Conservation (phyloP, 2,888 invertebrate species). For the Biston stratarius region DNA sequence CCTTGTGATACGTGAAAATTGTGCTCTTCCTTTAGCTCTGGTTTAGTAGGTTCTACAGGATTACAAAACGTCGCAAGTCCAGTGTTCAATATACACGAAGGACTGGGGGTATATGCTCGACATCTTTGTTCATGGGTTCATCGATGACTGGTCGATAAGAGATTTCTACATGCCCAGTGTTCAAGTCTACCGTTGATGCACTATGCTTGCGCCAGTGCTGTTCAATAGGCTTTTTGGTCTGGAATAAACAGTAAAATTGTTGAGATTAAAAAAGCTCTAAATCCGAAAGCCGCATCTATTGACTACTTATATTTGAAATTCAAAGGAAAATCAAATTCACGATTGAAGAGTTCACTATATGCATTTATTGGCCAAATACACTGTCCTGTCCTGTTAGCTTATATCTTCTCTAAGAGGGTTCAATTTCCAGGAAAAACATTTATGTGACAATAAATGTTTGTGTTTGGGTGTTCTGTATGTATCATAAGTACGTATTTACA, state of each 20-base stretch:
- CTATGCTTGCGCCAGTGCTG: constrained; percentile 99
- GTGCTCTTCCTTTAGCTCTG: neutral
- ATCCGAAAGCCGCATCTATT: too few species aligned
- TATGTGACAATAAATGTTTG: too few species aligned
- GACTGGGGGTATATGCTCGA: constrained; percentile 94
- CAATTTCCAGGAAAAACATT: too few species aligned
- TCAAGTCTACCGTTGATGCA: constrained; percentile 89
- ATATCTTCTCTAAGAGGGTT: too few species aligned
- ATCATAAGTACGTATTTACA: too few species aligned
- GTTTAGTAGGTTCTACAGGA: neutral
- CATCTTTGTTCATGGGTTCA: constrained; percentile 93
- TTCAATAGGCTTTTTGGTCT: constrained; percentile 89
- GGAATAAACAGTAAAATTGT: constrained; percentile 58
- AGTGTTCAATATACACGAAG: constrained; percentile 94
- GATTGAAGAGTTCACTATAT: too few species aligned
- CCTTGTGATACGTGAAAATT: neutral
- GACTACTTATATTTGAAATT: too few species aligned
- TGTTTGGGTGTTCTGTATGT: too few species aligned
- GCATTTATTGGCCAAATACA: too few species aligned
- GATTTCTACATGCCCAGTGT: constrained; percentile 92
- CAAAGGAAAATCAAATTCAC: too few species aligned
- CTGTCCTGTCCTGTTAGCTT: too few species aligned
- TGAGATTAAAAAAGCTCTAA: neutral
- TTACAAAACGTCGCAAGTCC: neutral
- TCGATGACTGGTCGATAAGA: constrained; percentile 97